Evolutionary conservation across 2,113 vertebrate genomes (phyloP), one percentile per base, ranked within the genome.

Genomic region (Zonotrichia leucophrys): DNA sequence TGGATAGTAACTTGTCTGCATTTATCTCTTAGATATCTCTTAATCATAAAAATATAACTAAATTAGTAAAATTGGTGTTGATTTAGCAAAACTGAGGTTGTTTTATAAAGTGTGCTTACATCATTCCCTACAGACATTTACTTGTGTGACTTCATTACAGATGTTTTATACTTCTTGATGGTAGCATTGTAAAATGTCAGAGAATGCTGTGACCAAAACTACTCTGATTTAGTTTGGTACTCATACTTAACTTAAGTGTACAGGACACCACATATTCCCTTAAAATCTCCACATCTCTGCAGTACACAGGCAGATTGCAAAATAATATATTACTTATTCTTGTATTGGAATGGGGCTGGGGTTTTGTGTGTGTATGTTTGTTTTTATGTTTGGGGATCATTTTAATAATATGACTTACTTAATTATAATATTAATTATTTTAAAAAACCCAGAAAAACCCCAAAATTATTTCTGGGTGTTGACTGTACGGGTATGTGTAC

Each of bases 51-150:
- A 64, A n/a, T 68, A 12, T 68, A 39, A 22, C 27, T 91, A 69
- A 35, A 50, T 74, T 87, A 88, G 21, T 52, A 53, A n/a, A 53
- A 92, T 18, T 35, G 7, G 10, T 83, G 31, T 62, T 42, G 55
- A 18, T 69, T 93, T 50, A 90, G 81, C n/a, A 39, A 47, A 85
- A 63, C 9, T 3, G 14, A 52, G 30, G 60, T 23, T 83, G 9
- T 87, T 92, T 66, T 81, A 42, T 44, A 41, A 58, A 69, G 27
- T 13, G 68, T 98, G 97, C 97, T 98, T 98, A 97, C 96, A 98
- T 98, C 96, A 98, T 98, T 98, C 89, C 94, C 93, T 94, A 94
- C 89, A 73, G 95, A 97, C 96, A 98, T 98, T 97, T 97, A 68
- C 79, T 95, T 96, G 81, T 97, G 92, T 95, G 91, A 96, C 96